Evolutionary conservation across 35 echinoderm and acorn worm species (phyloP).

Genomic region (Apostichopus parvimensis): DNA sequence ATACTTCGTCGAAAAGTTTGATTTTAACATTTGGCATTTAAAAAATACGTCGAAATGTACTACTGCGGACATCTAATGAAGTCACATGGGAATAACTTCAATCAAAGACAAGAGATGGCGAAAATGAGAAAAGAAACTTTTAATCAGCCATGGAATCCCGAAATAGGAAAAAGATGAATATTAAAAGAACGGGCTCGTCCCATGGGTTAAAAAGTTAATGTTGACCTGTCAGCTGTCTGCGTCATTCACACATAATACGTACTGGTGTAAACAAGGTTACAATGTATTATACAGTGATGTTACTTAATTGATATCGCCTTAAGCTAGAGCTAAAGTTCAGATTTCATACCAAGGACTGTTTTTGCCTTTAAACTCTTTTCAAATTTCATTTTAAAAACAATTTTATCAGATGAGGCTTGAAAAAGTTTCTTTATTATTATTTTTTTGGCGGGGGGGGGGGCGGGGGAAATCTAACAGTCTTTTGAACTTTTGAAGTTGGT

Average conservation of each 20-base stretch:
- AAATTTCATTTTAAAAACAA: not conserved
- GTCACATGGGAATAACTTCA: not conserved
- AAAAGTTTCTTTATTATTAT: not conserved
- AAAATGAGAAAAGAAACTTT: constrained; percentile 7
- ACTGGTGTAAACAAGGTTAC: not conserved
- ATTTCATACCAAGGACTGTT: not conserved
- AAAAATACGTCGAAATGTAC: not conserved
- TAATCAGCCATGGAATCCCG: not conserved
- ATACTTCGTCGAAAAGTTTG: too few species aligned
- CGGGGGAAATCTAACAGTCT: not conserved
- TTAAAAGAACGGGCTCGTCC: not conserved
- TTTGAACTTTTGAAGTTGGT: not conserved
- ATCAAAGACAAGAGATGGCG: not conserved
- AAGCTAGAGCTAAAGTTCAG: not conserved
- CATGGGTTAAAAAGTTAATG: not conserved
- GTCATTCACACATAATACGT: not conserved
- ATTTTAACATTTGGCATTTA: too few species aligned
- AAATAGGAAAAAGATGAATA: constrained; percentile 9
- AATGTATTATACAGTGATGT: not conserved
- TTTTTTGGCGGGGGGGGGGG: not conserved
- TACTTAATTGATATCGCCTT: not conserved
- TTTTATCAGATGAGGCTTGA: not conserved
- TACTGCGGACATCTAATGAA: not conserved
- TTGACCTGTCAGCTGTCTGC: constrained; percentile 20
- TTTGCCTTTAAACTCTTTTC: not conserved